phyloP scores from a whole-genome alignment of 1,140 invertebrate genomes.

The Anastrepha ludens region DNA sequence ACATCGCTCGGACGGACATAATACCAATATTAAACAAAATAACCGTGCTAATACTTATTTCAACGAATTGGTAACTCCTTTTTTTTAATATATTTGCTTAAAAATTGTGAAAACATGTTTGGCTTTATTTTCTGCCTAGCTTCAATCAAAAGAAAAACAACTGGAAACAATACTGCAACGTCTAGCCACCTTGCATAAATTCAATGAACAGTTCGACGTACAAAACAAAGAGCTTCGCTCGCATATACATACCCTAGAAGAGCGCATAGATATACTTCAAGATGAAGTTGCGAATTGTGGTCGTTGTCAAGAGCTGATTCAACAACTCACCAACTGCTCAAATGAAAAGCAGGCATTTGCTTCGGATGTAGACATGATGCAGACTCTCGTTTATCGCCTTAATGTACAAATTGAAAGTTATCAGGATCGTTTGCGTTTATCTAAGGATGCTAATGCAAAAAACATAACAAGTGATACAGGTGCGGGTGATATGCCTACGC shows the following conservation, averaged over 20 bases:
- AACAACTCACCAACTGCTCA: conserved; percentile 71
- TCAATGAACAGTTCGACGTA: conserved; percentile 69
- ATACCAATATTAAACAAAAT: conserved; percentile 2
- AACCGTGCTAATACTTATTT: conserved; percentile 61
- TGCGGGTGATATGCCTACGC: background rate
- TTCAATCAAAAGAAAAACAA: conserved; percentile 73
- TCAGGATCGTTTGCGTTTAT: conserved; percentile 78
- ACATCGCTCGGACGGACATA: conserved; percentile 58
- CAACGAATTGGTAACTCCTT: conserved; percentile 64
- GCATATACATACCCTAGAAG: conserved; percentile 61
- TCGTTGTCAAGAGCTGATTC: conserved; percentile 68
- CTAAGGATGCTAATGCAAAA: conserved; percentile 1
- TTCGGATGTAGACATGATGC: conserved; percentile 80
- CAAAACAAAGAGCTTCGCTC: conserved; percentile 68
- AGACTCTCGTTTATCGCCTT: conserved; percentile 80
- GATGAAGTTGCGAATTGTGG: conserved; percentile 66
- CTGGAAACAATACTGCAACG: conserved; percentile 69
- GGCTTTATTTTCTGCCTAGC: conserved; percentile 56
- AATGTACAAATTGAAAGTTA: conserved; percentile 82
- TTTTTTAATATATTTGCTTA: background rate
- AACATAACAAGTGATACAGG: background rate
- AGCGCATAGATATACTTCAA: conserved; percentile 58
- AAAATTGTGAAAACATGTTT: background rate
- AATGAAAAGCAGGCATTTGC: conserved; percentile 76
- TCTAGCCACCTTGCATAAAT: conserved; percentile 67